phyloP scores from a whole-genome alignment of 92 coral and sea anemone genomes.

The Parazoanthus darwini region DNA sequence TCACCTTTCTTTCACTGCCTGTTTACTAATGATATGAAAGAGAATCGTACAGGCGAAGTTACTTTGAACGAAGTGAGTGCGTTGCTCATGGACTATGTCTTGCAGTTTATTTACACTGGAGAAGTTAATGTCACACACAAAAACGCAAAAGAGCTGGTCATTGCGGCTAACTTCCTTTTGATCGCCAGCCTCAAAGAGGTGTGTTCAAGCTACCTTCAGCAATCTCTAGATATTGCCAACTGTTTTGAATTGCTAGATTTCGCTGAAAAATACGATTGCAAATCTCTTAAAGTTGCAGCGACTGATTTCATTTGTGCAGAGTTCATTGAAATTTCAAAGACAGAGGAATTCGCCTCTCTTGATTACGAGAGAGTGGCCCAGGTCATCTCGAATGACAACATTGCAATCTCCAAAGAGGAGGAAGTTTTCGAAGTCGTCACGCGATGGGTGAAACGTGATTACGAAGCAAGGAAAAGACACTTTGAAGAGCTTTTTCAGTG shows the following conservation, averaged over 20 bases:
- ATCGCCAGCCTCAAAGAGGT: constrained; percentile 21
- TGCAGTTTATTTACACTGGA: constrained; percentile 51
- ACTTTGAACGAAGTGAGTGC: constrained; percentile 25
- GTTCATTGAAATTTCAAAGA: constrained; percentile 21
- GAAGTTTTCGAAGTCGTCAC: constrained; percentile 74
- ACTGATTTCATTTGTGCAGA: constrained; percentile 11
- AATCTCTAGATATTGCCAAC: constrained; percentile 21
- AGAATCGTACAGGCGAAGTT: constrained; percentile 11
- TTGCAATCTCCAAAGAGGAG: constrained; percentile 50
- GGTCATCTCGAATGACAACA: constrained; percentile 34
- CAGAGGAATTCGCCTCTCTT: constrained; percentile 12
- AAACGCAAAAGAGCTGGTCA: constrained; percentile 25
- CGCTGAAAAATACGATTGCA: constrained; percentile 22
- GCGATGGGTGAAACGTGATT: constrained; percentile 67
- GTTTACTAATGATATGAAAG: constrained; percentile 21
- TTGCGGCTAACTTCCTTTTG: constrained; percentile 33
- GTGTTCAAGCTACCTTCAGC: constrained; percentile 11
- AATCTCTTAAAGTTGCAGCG: constrained; percentile 24
- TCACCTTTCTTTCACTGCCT: constrained; percentile 40
- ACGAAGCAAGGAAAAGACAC: constrained; percentile 49
- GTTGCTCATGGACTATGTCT: constrained; percentile 22
- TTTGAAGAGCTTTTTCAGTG: constrained; percentile 71
- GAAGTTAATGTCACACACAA: constrained; percentile 16
- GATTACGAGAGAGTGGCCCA: constrained; percentile 1
- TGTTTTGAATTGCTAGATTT: constrained; percentile 36